Percentiles rank a stretch among this genome's conserved stretches.
phyloP scores from a whole-genome alignment of 1,140 invertebrate genomes.

The Drosophila guanche region DNA sequence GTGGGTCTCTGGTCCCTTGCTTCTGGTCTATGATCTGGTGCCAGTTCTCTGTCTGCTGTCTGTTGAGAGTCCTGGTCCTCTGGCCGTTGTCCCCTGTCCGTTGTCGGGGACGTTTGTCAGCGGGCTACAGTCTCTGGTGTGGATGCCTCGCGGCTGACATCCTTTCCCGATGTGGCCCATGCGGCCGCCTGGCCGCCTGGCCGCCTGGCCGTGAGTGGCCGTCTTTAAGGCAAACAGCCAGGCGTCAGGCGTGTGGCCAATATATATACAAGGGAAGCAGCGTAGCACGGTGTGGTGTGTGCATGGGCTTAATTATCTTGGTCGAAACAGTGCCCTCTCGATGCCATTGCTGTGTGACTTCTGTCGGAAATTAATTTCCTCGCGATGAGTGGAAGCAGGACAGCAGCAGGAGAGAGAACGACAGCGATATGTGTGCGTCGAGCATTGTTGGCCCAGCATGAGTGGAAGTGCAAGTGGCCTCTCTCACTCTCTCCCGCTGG shows the following conservation, averaged over 20 bases:
- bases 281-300: conserved; percentile 16
- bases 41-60: conserved; percentile 11
- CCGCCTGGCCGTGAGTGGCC: conserved; percentile 34
- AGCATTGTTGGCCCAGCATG: conserved; percentile 39
- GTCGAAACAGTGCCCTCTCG: conserved; percentile 49
- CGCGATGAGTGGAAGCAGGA: conserved; percentile 3
- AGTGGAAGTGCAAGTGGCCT: conserved; percentile 34
- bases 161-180: conserved; percentile 53
- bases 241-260: conserved; percentile 34
- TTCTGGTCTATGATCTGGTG: conserved; percentile 13
- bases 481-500: conserved; percentile 19
- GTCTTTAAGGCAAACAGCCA: conserved; percentile 67
- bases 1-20: neutral
- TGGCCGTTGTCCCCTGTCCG: conserved; percentile 10
- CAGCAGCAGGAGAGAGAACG: neutral
- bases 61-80: conserved; percentile 2
- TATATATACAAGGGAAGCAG: conserved; percentile 12
- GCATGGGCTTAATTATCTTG: conserved; percentile 71
- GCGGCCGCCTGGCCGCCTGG: neutral
- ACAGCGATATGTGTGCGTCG: conserved; percentile 39
- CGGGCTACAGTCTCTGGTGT: conserved; percentile 34
- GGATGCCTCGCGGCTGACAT: conserved; percentile 48
- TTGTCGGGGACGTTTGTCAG: conserved; percentile 29
- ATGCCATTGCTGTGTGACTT: conserved; percentile 75
- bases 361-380: conserved; percentile 82